Evolutionary conservation across 2,888 invertebrate genomes (phyloP).

Genomic region (Machimus rusticus): DNA sequence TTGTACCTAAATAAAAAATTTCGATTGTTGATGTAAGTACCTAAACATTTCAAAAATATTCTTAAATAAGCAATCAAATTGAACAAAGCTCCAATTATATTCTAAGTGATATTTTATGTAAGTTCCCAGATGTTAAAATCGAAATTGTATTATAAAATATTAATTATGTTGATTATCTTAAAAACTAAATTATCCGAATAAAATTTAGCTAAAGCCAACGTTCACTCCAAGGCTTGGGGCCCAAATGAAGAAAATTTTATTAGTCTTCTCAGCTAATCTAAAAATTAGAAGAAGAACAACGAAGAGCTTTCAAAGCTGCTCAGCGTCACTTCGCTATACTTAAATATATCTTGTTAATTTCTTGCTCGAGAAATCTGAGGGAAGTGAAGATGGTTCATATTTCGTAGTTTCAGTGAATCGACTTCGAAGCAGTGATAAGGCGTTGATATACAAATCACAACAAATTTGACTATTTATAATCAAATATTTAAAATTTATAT

Average conservation of each 20-base stretch:
- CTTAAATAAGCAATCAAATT: too few relatives aligned
- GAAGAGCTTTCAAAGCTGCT: not conserved
- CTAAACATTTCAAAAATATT: too few relatives aligned
- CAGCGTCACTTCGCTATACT: not conserved
- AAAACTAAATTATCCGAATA: not conserved
- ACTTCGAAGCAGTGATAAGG: not conserved
- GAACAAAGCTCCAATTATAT: too few relatives aligned
- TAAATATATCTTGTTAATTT: not conserved
- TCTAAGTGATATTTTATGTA: too few relatives aligned
- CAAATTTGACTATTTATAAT: not conserved
- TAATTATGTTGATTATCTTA: not conserved
- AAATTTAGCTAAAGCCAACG: not conserved
- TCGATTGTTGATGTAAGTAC: too few relatives aligned
- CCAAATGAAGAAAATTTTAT: not conserved
- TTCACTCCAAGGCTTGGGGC: not conserved
- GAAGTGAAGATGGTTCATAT: not conserved
- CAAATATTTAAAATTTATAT: not conserved
- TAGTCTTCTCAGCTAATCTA: not conserved
- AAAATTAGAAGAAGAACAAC: not conserved
- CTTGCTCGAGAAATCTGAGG: not conserved
- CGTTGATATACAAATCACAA: not conserved
- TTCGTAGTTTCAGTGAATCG: not conserved
- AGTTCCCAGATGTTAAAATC: too few relatives aligned
- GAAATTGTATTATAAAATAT: not conserved
- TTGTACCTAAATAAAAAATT: too few relatives aligned